Base-by-base conservation (phyloP, 2,888 invertebrate species). In the Clanis bilineata region DNA sequence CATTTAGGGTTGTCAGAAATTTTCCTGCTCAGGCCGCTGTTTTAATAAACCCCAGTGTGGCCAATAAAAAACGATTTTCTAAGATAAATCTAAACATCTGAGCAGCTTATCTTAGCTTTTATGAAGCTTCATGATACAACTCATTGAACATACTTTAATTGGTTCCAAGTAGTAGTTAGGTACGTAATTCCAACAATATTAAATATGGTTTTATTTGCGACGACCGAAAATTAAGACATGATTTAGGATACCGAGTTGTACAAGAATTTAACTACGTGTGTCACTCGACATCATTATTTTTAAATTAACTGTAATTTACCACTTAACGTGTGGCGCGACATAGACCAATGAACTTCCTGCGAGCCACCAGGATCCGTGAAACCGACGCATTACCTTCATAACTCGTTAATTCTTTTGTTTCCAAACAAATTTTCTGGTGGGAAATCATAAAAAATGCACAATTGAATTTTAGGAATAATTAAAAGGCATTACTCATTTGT, bases 251-350 rank as follows among this genome's bases (percentile, higher is more conserved):
- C 28, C 12, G 51, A 10, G 58, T 32, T 15, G 47, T 23, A 51
- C 68, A 69, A 68, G 69, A 68, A 67, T 70, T 38, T 57, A 51
- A 59, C 41, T 57, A 44, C 61, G 62, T 77, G 76, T 81, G 83
- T 82, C 83, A 79, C 82, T 76, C 74, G 65, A 67, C 71, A 74
- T 84, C 83, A 88, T 89, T 89, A 90, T 86, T 85, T 85, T 79
- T 76, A 86, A 89, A 89, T 90, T 88, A 88, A 80, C 80, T 83
- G 69, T 81, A 86, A 90, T 87, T 82, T 82, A 70, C 80, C 79
- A 84, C 80, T 84, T 83, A 82, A 72, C 58, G 61, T 61, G 62
- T 62, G 56, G 32, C 25, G 32, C 56, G 28, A 54, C 66, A 64
- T 67, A 67, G 86, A 82, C 80, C 90, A 87, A 87, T 80, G 83